These are phyloP conservation scores for Pissodes strobi DNA, from an alignment of 1,140 invertebrate genomes.

Conservation along the genomic window DNA sequence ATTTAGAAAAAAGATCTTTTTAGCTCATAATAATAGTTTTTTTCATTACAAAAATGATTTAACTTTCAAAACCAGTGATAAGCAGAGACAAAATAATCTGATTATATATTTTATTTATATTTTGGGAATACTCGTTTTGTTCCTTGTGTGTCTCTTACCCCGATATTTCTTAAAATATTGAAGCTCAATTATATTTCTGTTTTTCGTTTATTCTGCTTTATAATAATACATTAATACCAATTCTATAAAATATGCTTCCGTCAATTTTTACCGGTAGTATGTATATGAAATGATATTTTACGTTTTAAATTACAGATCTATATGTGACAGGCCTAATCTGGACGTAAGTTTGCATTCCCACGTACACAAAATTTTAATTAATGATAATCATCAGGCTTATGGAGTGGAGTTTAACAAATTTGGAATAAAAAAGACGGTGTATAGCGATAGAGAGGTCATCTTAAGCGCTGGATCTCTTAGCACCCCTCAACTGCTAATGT, in stretches of 20 bases:
- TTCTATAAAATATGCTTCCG: neutral
- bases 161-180: too few relatives aligned
- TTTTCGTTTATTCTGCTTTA: too few relatives aligned
- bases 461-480: slow-evolving; percentile 73
- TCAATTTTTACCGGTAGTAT: neutral
- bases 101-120: too few relatives aligned
- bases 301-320: slow-evolving; percentile 64
- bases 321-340: slow-evolving; percentile 71
- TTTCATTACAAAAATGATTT: too few relatives aligned
- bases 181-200: too few relatives aligned
- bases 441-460: slow-evolving; percentile 70
- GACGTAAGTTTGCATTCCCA: slow-evolving; percentile 68
- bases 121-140: too few relatives aligned
- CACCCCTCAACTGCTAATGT: slow-evolving; percentile 80
- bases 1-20: too few relatives aligned
- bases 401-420: slow-evolving; percentile 67
- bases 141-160: too few relatives aligned
- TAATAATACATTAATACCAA: neutral
- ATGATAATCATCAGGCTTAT: slow-evolving; percentile 61
- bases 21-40: too few relatives aligned
- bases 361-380: slow-evolving; percentile 68
- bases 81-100: too few relatives aligned
- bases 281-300: neutral
- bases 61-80: too few relatives aligned
- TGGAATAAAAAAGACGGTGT: slow-evolving; percentile 56